Conservation (phyloP, 2,888 invertebrate species). For the Clunio marinus region DNA sequence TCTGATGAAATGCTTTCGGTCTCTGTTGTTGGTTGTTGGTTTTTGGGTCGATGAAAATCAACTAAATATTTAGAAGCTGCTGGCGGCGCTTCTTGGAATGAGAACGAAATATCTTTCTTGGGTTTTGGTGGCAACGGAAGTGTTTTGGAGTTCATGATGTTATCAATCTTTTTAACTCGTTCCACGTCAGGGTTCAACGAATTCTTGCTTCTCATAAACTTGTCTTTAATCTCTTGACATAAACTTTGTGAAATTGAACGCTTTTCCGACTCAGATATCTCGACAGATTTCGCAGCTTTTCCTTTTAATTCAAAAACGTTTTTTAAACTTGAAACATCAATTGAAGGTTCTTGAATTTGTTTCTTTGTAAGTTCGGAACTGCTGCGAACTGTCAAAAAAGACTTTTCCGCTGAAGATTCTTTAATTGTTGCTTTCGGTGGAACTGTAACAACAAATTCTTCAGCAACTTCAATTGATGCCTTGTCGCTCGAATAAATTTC, state of each 20-base stretch:
- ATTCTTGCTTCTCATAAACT: slow-evolving; percentile 55
- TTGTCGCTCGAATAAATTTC: slow-evolving; percentile 64
- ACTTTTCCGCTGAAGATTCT: slow-evolving; percentile 41
- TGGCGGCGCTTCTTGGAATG: slow-evolving; percentile 18
- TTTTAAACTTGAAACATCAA: slow-evolving; percentile 40
- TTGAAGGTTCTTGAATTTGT: slow-evolving; percentile 44
- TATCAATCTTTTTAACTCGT: slow-evolving; percentile 31
- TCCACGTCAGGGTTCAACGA: slow-evolving; percentile 22
- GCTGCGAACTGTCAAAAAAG: slow-evolving; percentile 50
- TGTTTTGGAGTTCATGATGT: slow-evolving; percentile 45
- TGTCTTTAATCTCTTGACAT: slow-evolving; percentile 67
- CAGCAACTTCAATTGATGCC: slow-evolving; percentile 45
- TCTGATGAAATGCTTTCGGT: slow-evolving; percentile 71
- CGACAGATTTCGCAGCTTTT: neutral
- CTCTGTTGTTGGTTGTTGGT: slow-evolving; percentile 49
- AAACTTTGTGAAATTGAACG: slow-evolving; percentile 66
- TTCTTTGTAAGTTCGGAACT: slow-evolving; percentile 50
- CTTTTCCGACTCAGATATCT: slow-evolving; percentile 63
- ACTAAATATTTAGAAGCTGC: slow-evolving; percentile 27
- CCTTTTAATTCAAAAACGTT: slow-evolving; percentile 31
- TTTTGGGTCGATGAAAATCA: slow-evolving; percentile 16
- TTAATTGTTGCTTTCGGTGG: slow-evolving; percentile 45
- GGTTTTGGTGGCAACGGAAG: slow-evolving; percentile 38
- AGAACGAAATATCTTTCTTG: slow-evolving; percentile 34
- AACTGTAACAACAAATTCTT: slow-evolving; percentile 62